phyloP scores from a whole-genome alignment of 2,888 invertebrate species.

The Octodonta nipae region DNA sequence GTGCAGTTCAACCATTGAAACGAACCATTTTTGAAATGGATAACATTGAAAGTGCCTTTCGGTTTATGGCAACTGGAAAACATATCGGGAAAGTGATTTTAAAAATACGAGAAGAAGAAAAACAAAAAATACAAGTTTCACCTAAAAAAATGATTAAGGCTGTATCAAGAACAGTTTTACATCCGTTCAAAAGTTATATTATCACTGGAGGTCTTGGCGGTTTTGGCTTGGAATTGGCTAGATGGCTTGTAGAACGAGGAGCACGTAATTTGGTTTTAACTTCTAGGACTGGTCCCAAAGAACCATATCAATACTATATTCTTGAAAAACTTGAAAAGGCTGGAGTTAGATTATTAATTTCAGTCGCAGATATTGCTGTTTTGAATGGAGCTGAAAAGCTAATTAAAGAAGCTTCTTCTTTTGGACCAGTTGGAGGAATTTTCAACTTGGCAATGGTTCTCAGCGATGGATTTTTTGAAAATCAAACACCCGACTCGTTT shows the following conservation, averaged over 20 bases:
- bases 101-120: too few species aligned
- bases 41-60: conserved; percentile 60
- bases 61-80: conserved; percentile 52
- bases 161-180: too few species aligned
- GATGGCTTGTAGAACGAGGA: too few species aligned
- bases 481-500: conserved; percentile 60
- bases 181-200: too few species aligned
- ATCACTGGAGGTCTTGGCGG: too few species aligned
- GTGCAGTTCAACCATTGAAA: conserved; percentile 56
- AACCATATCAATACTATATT: too few species aligned
- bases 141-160: too few species aligned
- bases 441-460: conserved; percentile 81
- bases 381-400: conserved; percentile 56
- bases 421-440: conserved; percentile 69
- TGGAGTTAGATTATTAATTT: conserved; percentile 55
- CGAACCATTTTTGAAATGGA: conserved; percentile 48
- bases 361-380: conserved; percentile 58
- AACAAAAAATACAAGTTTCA: too few species aligned
- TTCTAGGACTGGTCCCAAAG: too few species aligned
- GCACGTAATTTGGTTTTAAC: too few species aligned
- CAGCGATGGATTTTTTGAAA: conserved; percentile 61
- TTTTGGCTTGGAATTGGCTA: too few species aligned
- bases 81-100: conserved; percentile 68
- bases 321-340: too few species aligned
- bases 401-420: conserved; percentile 45